phyloP scores from a whole-genome alignment of 92 coral and sea anemone species.

The Hydrozoanthus gracilis region DNA sequence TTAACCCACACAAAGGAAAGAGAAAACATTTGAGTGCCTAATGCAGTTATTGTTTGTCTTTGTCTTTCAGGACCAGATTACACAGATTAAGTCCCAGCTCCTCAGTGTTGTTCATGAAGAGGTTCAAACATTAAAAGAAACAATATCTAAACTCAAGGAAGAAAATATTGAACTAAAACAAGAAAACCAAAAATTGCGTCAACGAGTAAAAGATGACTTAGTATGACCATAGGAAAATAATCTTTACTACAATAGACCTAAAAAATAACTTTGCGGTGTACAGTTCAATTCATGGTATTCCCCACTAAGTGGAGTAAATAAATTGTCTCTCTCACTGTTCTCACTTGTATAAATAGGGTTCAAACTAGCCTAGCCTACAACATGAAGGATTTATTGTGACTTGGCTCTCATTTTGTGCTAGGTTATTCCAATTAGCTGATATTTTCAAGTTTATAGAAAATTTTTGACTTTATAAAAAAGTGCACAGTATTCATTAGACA shows the following conservation, averaged over 20 bases:
- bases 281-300: neutral
- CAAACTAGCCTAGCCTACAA: slow-evolving; percentile 32
- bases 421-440: neutral
- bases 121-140: slow-evolving; percentile 96
- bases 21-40: too few species aligned
- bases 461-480: neutral
- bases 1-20: too few species aligned
- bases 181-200: slow-evolving; percentile 93
- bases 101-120: slow-evolving; percentile 94
- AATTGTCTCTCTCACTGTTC: neutral
- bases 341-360: neutral
- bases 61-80: slow-evolving; percentile 89
- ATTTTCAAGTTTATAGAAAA: slow-evolving; percentile 10
- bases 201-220: slow-evolving; percentile 49
- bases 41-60: neutral
- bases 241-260: neutral
- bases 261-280: neutral
- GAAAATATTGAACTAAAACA: slow-evolving; percentile 91
- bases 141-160: slow-evolving; percentile 88
- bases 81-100: slow-evolving; percentile 92
- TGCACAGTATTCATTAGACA: neutral
- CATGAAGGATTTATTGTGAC: slow-evolving; percentile 39
- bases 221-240: slow-evolving; percentile 15
- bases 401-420: slow-evolving; percentile 27
- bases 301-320: slow-evolving; percentile 10